These are phyloP conservation scores for Chrysomela aeneicollis DNA, from an alignment of 2,888 invertebrate genomes.

Conservation along the genomic window DNA sequence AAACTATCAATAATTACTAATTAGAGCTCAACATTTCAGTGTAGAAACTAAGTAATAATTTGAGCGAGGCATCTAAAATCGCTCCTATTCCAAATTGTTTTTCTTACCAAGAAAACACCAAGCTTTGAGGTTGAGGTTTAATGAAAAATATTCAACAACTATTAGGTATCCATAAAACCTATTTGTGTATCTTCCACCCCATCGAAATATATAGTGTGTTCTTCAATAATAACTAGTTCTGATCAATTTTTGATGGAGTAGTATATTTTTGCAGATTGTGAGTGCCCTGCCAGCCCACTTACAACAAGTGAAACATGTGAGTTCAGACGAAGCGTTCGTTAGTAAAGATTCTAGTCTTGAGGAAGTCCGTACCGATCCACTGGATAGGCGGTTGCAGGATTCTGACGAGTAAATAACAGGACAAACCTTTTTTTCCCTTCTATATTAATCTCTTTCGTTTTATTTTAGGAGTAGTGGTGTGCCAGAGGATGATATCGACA, in stretches of 20 bases:
- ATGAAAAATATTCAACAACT: too few species aligned
- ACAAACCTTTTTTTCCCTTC: not conserved
- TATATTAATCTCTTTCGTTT: conserved; percentile 26
- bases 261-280: conserved; percentile 42
- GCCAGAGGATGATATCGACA: conserved; percentile 66
- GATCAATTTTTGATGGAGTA: not conserved
- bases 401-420: conserved; percentile 58
- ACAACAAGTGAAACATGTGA: conserved; percentile 52
- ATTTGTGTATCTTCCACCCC: too few species aligned
- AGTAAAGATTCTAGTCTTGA: conserved; percentile 67
- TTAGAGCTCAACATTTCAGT: too few species aligned
- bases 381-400: conserved; percentile 48
- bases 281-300: conserved; percentile 60
- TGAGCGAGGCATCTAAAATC: too few species aligned
- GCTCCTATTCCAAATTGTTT: too few species aligned
- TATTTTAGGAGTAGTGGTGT: conserved; percentile 65
- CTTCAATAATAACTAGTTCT: too few species aligned
- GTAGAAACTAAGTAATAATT: too few species aligned
- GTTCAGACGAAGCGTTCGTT: conserved; percentile 64
- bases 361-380: conserved; percentile 53
- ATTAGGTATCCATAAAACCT: too few species aligned
- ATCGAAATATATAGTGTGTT: too few species aligned
- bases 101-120: too few species aligned
- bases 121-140: too few species aligned
- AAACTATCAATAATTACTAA: too few species aligned